phyloP scores from a whole-genome alignment of 2,888 invertebrate species.

The Brenthis ino region DNA sequence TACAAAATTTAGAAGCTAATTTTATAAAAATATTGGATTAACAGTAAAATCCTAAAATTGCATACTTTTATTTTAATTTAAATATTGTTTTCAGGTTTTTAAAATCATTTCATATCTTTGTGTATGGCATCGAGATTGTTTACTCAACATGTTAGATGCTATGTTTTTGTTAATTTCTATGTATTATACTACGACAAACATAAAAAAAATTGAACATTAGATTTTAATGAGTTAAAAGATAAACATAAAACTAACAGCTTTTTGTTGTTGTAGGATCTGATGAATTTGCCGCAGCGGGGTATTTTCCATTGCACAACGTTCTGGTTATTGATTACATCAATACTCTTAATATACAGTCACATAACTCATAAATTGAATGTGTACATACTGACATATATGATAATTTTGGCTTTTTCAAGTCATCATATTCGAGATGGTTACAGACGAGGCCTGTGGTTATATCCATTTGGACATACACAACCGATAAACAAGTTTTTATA shows the following conservation, averaged over 20 bases:
- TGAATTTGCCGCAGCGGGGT: constrained; percentile 57
- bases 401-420: constrained; percentile 59
- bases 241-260: not conserved
- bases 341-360: constrained; percentile 54
- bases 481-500: constrained; percentile 58
- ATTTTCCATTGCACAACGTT: constrained; percentile 68
- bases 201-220: too few species aligned
- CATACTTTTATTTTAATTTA: too few species aligned
- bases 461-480: constrained; percentile 61
- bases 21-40: too few species aligned
- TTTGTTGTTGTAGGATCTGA: constrained; percentile 60
- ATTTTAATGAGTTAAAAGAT: too few species aligned
- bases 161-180: too few species aligned
- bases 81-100: too few species aligned
- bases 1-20: too few species aligned
- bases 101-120: too few species aligned
- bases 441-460: constrained; percentile 67
- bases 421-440: constrained; percentile 70
- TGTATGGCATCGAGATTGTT: too few species aligned
- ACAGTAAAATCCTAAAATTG: too few species aligned
- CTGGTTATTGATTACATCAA: constrained; percentile 51
- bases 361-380: constrained; percentile 54
- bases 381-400: constrained; percentile 58
- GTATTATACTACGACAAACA: too few species aligned
- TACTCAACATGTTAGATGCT: too few species aligned